phyloP scores from a whole-genome alignment of 2,888 invertebrate genomes.

The Lasioglossum pauxillum region DNA sequence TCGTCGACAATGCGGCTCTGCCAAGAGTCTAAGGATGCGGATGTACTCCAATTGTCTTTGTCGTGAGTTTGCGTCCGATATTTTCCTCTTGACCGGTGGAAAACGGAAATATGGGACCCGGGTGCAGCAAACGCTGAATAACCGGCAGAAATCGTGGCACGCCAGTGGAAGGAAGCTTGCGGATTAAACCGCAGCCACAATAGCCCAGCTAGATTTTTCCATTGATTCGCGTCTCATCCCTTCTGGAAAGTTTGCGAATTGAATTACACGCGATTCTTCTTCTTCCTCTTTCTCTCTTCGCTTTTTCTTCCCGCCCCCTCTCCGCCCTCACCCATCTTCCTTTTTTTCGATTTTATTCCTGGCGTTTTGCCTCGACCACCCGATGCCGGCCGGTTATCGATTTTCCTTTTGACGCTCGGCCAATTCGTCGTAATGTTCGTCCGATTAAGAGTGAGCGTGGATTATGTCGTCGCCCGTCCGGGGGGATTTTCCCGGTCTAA shows the following conservation, averaged over 20 bases:
- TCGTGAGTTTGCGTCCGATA: conserved; percentile 1
- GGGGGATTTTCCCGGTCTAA: conserved; percentile 60
- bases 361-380: background rate
- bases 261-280: conserved; percentile 11
- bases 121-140: conserved; percentile 2
- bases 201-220: conserved; percentile 22
- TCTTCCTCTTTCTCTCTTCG: background rate
- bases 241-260: conserved; percentile 36
- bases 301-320: background rate
- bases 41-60: background rate
- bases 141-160: conserved; percentile 25
- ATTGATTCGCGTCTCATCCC: conserved; percentile 20
- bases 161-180: conserved; percentile 21
- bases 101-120: background rate
- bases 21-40: background rate
- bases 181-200: conserved; percentile 31
- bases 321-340: background rate
- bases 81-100: conserved; percentile 2
- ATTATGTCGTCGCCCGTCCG: conserved; percentile 45
- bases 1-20: background rate
- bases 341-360: background rate
- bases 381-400: conserved; percentile 16
- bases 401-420: conserved; percentile 13
- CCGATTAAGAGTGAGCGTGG: conserved; percentile 53
- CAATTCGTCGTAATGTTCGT: conserved; percentile 27